Evolutionary conservation across 2,797 vertebrate species (phyloP).

Genomic region (Babyrousa celebensis): DNA sequence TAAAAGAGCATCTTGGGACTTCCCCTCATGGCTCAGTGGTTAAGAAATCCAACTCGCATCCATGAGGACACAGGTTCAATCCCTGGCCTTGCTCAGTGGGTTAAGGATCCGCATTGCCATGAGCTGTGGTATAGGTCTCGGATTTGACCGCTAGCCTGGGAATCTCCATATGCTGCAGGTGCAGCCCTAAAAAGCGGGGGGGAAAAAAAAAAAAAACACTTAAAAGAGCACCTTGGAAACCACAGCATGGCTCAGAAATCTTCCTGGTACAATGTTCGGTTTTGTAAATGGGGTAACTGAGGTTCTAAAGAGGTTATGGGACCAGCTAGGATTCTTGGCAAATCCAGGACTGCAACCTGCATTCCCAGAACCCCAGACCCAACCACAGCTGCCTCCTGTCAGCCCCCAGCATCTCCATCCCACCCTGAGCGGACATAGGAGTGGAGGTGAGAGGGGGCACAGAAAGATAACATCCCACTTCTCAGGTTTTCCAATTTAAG

Average conservation of each 20-base stretch:
- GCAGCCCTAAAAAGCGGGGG: no score
- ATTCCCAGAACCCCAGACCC: not conserved
- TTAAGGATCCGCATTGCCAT: no score
- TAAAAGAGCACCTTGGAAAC: constrained; percentile 21
- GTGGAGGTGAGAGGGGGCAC: not conserved
- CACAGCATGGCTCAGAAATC: not conserved
- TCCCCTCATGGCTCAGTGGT: no score
- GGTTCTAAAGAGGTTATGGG: not conserved
- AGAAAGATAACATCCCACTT: not conserved
- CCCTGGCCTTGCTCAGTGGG: no score
- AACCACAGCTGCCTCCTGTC: not conserved
- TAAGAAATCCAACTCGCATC: no score
- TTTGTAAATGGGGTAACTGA: constrained; percentile 48
- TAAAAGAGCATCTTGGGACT: not conserved
- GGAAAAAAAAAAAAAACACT: not conserved
- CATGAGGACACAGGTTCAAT: no score
- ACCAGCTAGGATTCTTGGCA: not conserved
- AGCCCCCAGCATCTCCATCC: not conserved
- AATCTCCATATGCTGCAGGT: no score
- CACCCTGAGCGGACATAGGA: not conserved
- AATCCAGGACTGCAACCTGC: not conserved
- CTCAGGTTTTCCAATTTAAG: not conserved
- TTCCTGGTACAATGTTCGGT: not conserved
- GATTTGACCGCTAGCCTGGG: no score
- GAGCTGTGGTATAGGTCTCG: no score